These are phyloP conservation scores for Alces alces DNA, from an alignment of 2,113 vertebrate species.

Conservation along the genomic window DNA sequence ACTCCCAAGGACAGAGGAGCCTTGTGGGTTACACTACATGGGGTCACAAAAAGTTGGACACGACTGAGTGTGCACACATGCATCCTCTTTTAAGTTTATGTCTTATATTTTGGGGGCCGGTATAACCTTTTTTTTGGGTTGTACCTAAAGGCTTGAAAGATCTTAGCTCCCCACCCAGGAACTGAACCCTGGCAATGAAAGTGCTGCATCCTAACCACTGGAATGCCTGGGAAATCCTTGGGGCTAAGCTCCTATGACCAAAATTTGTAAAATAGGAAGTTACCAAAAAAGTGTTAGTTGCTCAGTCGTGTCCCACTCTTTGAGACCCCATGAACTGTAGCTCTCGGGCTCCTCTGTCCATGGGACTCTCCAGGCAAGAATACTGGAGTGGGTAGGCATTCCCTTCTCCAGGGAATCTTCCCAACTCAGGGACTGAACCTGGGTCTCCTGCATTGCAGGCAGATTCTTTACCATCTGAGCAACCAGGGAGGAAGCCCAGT, in stretches of 20 bases:
- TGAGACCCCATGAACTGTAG: background rate
- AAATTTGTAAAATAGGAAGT: conserved; percentile 12
- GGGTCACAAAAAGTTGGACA: background rate
- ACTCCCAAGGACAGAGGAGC: background rate
- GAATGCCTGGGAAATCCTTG: background rate
- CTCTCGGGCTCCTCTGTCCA: background rate
- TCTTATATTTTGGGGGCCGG: background rate
- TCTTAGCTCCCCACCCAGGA: background rate
- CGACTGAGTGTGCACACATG: background rate
- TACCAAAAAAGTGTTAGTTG: background rate
- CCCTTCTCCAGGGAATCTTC: background rate
- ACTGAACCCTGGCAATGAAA: background rate
- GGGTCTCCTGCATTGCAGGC: background rate
- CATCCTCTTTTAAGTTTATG: background rate
- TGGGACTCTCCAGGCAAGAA: background rate
- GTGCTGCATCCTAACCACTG: background rate
- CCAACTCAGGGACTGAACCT: background rate
- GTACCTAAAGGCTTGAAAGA: background rate
- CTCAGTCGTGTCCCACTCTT: background rate
- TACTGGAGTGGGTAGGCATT: background rate
- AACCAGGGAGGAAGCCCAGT: background rate
- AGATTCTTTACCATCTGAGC: background rate
- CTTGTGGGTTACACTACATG: background rate
- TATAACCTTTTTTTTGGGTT: background rate
- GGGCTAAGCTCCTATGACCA: background rate